Conservation (phyloP, 2,888 invertebrate species). For the Muscina levida region DNA sequence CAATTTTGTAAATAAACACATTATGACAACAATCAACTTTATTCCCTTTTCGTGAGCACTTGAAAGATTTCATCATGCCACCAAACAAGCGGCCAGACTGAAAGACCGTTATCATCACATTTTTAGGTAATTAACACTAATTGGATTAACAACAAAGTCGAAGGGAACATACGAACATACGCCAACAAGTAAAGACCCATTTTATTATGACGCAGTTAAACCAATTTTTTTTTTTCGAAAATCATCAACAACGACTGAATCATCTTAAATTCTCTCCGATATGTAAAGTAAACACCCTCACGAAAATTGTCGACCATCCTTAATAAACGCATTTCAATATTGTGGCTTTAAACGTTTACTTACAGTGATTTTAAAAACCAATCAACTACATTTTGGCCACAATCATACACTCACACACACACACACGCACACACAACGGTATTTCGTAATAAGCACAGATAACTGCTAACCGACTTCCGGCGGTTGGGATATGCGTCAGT, state of each 20-base stretch:
- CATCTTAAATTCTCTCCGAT: too few species aligned
- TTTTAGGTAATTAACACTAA: slow-evolving; percentile 30
- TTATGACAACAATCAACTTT: neutral
- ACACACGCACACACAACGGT: neutral
- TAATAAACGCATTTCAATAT: too few species aligned
- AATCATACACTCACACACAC: slow-evolving; percentile 1
- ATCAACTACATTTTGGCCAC: neutral
- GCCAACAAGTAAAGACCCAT: neutral
- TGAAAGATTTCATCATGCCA: slow-evolving; percentile 10
- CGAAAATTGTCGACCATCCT: too few species aligned
- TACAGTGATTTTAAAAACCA: neutral
- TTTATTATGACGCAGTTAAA: too few species aligned
- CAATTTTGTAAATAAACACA: neutral
- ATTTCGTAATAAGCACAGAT: neutral
- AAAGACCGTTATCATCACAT: neutral
- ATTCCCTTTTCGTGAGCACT: slow-evolving; percentile 29
- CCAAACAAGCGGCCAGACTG: neutral
- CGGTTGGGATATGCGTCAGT: too few species aligned
- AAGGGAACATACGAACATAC: too few species aligned
- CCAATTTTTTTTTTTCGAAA: too few species aligned
- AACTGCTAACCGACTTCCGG: too few species aligned
- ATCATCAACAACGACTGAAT: too few species aligned
- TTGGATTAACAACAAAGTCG: slow-evolving; percentile 30
- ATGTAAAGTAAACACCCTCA: too few species aligned
- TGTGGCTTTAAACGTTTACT: too few species aligned